Evolutionary conservation across 1,140 invertebrate genomes (phyloP), one percentile per base, ranked within the genome.

Genomic region (Micrasema minimum): DNA sequence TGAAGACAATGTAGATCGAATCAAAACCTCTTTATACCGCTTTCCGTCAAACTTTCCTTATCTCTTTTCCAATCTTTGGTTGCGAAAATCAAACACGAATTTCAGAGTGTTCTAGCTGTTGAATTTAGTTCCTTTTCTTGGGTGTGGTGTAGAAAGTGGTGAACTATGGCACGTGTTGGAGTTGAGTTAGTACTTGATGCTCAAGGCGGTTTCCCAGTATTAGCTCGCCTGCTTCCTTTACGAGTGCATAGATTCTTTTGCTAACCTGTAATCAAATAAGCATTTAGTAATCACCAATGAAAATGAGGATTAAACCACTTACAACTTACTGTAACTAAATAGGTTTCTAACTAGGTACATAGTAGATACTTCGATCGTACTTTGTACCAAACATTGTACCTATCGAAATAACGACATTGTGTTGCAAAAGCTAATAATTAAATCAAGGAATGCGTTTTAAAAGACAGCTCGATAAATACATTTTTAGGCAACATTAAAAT

Each of bases 151-250:
- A 20, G n/a, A 18, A 75, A 26, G 73, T 77, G 62, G 43, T 46
- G 41, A 85, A 80, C 87, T 92, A 93, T 51, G 91, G 91, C 57
- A 93, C 91, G 91, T 93, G 91, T 81, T 93, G 91, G 67, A 93
- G 85, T 79, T 90, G 90, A 38, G 91, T 92, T 22, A 93, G 86
- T 14, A 93, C 91, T 79, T 91, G 86, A 77, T 92, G 87, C 86
- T 93, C 92, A 80, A 93, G 82, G 43, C 88, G 86, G 83, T 93
- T 93, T 77, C 90, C 90, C 92, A 80, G 90, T 86, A 82, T 93
- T 93, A 75, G 90, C 92, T 68, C 88, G 85, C 71, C 91, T 85
- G 79, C 91, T 92, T 61, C 91, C 91, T 85, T 92, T 91, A 70
- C 87, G 85, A 71, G 90, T 91, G 74, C 84, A 81, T 70, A 92